Evolutionary conservation across 2,797 vertebrate genomes (phyloP).

Genomic region (Chelmon rostratus): DNA sequence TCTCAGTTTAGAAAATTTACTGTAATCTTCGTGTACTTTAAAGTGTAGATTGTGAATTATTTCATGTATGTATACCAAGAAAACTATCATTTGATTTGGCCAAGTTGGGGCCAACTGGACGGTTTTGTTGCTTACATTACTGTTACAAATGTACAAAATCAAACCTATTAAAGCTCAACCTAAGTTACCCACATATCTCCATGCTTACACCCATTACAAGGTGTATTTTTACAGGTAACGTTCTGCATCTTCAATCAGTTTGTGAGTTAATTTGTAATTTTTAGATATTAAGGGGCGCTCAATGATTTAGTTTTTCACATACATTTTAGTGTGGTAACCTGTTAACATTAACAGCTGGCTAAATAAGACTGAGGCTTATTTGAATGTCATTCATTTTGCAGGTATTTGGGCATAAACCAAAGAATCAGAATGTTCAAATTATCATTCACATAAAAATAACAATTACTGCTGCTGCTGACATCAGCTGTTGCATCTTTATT

Average conservation of each 20-base stretch:
- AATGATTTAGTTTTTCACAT: neutral
- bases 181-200: conserved; percentile 45
- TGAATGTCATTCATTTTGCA: neutral
- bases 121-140: conserved; percentile 81
- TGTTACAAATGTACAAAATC: conserved; percentile 82
- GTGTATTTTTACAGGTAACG: neutral
- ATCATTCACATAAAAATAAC: neutral
- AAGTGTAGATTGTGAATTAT: conserved; percentile 84
- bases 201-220: conserved; percentile 4
- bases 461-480: neutral
- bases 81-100: conserved; percentile 75
- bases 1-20: conserved; percentile 81
- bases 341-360: neutral
- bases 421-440: neutral
- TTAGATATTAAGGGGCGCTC: neutral
- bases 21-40: conserved; percentile 83
- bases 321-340: neutral
- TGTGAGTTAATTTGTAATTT: neutral
- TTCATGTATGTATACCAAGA: conserved; percentile 82
- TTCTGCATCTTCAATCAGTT: neutral
- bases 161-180: conserved; percentile 82
- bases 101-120: conserved; percentile 69
- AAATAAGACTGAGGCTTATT: neutral
- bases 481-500: neutral
- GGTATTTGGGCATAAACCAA: neutral